These are phyloP conservation scores for Hydriomena furcata DNA, from an alignment of 2,888 invertebrate species.

Conservation along the genomic window DNA sequence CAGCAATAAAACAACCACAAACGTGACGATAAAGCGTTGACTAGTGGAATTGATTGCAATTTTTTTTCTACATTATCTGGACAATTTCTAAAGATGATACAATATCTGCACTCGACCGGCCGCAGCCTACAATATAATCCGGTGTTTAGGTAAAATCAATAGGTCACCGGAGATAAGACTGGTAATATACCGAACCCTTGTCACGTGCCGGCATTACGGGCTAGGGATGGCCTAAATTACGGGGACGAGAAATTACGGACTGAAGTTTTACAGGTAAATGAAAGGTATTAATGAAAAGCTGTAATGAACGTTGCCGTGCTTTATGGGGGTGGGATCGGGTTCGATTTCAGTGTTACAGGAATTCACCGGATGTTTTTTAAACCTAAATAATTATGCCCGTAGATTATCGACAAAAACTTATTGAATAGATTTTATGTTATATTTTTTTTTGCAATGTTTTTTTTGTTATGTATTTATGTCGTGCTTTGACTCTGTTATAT, in stretches of 20 bases:
- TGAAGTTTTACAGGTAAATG: constrained; percentile 23
- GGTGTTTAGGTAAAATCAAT: constrained; percentile 49
- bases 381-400: no score
- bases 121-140: constrained; percentile 37
- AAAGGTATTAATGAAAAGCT: constrained; percentile 25
- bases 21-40: no score
- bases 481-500: no score
- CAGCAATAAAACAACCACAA: no score
- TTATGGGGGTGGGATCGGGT: constrained; percentile 5
- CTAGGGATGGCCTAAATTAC: constrained; percentile 32
- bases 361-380: background rate
- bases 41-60: no score
- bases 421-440: no score
- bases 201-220: constrained; percentile 48
- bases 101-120: constrained; percentile 29
- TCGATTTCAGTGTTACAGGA: constrained; percentile 3
- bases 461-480: no score
- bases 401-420: no score
- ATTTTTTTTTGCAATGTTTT: no score
- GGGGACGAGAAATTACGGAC: constrained; percentile 21
- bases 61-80: background rate
- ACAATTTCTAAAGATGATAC: constrained; percentile 23
- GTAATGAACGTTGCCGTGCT: constrained; percentile 13
- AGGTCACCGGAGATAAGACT: constrained; percentile 50
- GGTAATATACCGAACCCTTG: constrained; percentile 58